These are phyloP conservation scores for Platyscapa corneri DNA, from an alignment of 1,140 invertebrate genomes.

Conservation along the genomic window DNA sequence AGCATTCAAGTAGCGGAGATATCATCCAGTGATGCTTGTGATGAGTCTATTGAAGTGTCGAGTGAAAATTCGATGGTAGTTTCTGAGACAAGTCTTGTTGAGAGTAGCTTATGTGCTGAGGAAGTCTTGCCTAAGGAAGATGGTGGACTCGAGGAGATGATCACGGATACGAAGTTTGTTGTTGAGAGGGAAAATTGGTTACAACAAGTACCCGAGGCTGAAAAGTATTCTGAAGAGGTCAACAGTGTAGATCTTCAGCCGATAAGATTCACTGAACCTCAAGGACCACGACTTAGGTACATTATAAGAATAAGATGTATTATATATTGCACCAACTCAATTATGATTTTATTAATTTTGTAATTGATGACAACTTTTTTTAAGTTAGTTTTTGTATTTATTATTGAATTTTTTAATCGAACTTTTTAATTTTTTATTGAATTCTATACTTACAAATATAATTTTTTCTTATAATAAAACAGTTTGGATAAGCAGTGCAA, in stretches of 20 bases:
- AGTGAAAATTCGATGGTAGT: background rate
- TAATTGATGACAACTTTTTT: background rate
- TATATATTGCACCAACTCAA: background rate
- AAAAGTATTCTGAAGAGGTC: background rate
- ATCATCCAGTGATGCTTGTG: slow-evolving; percentile 63
- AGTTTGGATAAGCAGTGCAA: background rate
- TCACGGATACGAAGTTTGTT: background rate
- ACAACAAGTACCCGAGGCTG: slow-evolving; percentile 41
- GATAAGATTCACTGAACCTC: slow-evolving; percentile 40
- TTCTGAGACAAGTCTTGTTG: background rate
- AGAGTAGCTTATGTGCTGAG: slow-evolving; percentile 34
- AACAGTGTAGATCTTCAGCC: slow-evolving; percentile 18
- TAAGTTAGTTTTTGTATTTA: too few species aligned
- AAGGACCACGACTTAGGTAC: slow-evolving; percentile 37
- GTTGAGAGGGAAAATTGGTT: slow-evolving; percentile 40
- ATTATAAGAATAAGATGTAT: background rate
- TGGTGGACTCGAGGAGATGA: background rate
- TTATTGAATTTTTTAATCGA: too few species aligned
- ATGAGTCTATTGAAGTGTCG: slow-evolving; percentile 38
- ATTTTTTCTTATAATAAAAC: background rate
- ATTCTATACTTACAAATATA: too few species aligned
- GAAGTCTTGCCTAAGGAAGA: background rate
- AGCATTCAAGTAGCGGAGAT: slow-evolving; percentile 67
- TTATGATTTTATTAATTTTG: background rate
- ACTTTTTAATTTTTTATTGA: too few species aligned